These are phyloP conservation scores for Hyles euphorbiae DNA, from an alignment of 1,140 invertebrate species.

Conservation along the genomic window DNA sequence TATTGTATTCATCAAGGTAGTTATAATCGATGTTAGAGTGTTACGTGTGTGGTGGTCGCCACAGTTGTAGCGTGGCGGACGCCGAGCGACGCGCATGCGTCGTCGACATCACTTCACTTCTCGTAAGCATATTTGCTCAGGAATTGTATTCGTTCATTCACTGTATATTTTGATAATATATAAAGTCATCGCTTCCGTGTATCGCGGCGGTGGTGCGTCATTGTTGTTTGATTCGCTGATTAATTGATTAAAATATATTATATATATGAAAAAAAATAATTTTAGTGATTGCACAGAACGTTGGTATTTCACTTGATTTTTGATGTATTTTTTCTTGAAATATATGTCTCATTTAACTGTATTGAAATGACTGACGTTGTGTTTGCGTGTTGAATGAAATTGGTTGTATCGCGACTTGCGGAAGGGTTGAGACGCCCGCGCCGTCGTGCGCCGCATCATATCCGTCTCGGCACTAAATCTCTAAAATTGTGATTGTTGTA, in stretches of 20 bases:
- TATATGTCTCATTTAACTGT: too few species aligned
- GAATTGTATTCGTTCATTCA: conserved; percentile 69
- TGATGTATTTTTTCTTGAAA: conserved; percentile 69
- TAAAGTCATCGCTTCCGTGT: conserved; percentile 63
- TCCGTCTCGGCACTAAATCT: conserved; percentile 40
- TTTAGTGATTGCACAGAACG: conserved; percentile 72
- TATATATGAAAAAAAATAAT: conserved; percentile 35
- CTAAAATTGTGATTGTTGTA: conserved; percentile 66
- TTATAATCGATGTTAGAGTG: conserved; percentile 68
- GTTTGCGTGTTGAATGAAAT: conserved; percentile 33
- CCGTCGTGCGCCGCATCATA: conserved; percentile 7
- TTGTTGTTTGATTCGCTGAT: conserved; percentile 64
- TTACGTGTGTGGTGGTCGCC: too few species aligned
- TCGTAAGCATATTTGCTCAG: conserved; percentile 52
- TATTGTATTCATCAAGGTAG: conserved; percentile 72
- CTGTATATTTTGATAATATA: conserved; percentile 63
- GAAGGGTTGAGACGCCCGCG: not conserved
- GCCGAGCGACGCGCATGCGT: not conserved
- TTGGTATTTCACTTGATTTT: conserved; percentile 74
- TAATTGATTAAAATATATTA: conserved; percentile 9
- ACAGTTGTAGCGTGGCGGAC: not conserved
- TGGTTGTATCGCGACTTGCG: conserved; percentile 29
- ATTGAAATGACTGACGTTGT: conserved; percentile 67
- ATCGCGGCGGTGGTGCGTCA: conserved; percentile 47
- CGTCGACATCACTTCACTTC: conserved; percentile 9